Base-by-base conservation (phyloP, 2,113 vertebrate genomes). In the Otolemur garnettii region DNA sequence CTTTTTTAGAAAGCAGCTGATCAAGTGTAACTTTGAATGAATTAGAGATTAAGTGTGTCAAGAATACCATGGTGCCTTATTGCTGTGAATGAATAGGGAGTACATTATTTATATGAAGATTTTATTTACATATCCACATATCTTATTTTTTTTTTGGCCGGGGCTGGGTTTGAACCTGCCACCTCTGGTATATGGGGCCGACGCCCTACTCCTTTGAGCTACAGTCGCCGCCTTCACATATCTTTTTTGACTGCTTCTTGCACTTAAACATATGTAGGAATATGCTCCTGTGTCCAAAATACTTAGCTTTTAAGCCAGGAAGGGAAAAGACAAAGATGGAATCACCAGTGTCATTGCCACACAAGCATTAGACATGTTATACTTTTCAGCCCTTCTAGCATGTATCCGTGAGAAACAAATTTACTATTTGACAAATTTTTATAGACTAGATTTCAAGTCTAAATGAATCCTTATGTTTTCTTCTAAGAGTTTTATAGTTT, bases 1-100 rank as follows among this genome's bases (percentile, higher is more conserved):
- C 2, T 77, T 82, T 53, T 80, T 81, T 71, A 95, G 81, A 83
- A 88, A 86, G 28, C 28, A 80, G 35, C 86, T 80, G 89, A 74
- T 60, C 21, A 50, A 94, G 17, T 42, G 3, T 74, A 89, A 66
- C 35, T 57, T 45, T 87, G 60, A 90, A 50, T 79, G 59, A 77
- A 90, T 69, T 11, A 72, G 59, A 78, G 83, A 50, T 64, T 79
- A 15, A 22, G 1, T 42, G 7, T 64, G 22, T 66, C 13, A 55
- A 59, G 10, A 96, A 89, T 62, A 72, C 8, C 13, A 8, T 14
- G n/a, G 50, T 38, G 62, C 17, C 14, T 59, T 62, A 24, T 0
- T 87, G 64, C 28, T 88, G 13, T 42, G 33, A 28, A 45, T 50
- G 59, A 77, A 77, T 1, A 60, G 6, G n/a, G 26, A 92, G 15